phyloP scores from a whole-genome alignment of 2,888 invertebrate species.

The Sialis fuliginosa region DNA sequence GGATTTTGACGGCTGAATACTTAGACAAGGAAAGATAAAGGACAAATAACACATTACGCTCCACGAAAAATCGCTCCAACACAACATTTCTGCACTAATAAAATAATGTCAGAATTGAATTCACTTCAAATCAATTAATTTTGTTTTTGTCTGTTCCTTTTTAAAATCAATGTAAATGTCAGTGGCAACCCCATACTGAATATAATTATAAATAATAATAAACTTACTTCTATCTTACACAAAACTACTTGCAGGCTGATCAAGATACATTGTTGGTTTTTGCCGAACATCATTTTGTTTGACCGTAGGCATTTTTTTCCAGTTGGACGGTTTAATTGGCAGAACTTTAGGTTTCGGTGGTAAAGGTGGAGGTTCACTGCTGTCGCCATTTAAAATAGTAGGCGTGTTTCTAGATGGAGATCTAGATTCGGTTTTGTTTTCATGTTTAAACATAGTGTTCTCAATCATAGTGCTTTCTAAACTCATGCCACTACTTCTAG shows the following conservation, averaged over 20 bases:
- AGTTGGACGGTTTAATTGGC: constrained; percentile 41
- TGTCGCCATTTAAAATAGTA: neutral
- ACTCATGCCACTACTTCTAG: constrained; percentile 15
- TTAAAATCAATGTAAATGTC: too few species aligned
- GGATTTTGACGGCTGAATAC: too few species aligned
- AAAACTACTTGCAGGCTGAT: constrained; percentile 46
- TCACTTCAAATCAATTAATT: too few species aligned
- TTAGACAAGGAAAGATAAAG: too few species aligned
- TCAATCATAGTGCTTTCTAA: constrained; percentile 17
- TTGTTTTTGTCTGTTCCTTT: too few species aligned
- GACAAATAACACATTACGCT: too few species aligned
- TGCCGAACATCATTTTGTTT: constrained; percentile 9
- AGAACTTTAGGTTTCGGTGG: constrained; percentile 60
- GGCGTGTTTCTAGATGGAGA: neutral
- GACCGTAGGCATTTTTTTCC: constrained; percentile 21
- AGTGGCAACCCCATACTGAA: too few species aligned
- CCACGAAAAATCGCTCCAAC: too few species aligned
- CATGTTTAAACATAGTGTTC: constrained; percentile 8
- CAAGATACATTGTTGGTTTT: constrained; percentile 32
- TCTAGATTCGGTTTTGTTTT: neutral
- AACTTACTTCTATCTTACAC: constrained; percentile 23
- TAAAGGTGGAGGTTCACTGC: constrained; percentile 42
- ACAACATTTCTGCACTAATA: too few species aligned
- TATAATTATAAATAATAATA: neutral
- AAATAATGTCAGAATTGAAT: too few species aligned